A percentile compares a stretch with the other conserved stretches of the same genome.
Conservation (phyloP, 2,888 invertebrate genomes). For the Nymphalis urticae region DNA sequence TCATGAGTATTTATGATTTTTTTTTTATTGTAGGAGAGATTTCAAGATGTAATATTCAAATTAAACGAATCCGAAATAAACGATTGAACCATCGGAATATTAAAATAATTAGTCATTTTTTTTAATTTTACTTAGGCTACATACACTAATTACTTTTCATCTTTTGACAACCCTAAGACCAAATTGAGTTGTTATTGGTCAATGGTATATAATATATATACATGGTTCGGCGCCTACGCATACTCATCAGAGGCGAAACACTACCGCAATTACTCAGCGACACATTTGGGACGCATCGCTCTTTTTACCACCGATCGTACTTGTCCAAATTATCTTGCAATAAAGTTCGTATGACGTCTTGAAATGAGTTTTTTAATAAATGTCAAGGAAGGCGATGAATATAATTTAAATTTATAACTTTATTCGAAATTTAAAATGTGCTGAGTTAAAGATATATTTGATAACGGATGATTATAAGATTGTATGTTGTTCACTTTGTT, state of each 20-base stretch:
- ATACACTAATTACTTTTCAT: not conserved
- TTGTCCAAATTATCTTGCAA: slow-evolving; percentile 43
- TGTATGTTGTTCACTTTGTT: not conserved
- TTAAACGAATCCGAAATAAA: no score
- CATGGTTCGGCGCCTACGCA: slow-evolving; percentile 52
- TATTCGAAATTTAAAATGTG: slow-evolving; percentile 15
- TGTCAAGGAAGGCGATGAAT: slow-evolving; percentile 43
- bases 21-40: not conserved
- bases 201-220: slow-evolving; percentile 24
- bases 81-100: no score
- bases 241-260: slow-evolving; percentile 35
- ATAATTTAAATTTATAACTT: slow-evolving; percentile 29
- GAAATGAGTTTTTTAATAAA: slow-evolving; percentile 39
- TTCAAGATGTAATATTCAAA: not conserved
- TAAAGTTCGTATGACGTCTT: slow-evolving; percentile 38
- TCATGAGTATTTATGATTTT: not conserved
- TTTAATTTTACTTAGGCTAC: no score
- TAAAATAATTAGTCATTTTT: no score
- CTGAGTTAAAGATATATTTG: slow-evolving; percentile 12
- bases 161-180: slow-evolving; percentile 51
- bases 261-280: slow-evolving; percentile 53
- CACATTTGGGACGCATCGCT: slow-evolving; percentile 47
- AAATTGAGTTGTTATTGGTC: slow-evolving; percentile 62
- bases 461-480: not conserved
- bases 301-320: slow-evolving; percentile 45